These are phyloP conservation scores for Typhlomys cinereus DNA, from an alignment of 2,113 vertebrate species.

Conservation along the genomic window DNA sequence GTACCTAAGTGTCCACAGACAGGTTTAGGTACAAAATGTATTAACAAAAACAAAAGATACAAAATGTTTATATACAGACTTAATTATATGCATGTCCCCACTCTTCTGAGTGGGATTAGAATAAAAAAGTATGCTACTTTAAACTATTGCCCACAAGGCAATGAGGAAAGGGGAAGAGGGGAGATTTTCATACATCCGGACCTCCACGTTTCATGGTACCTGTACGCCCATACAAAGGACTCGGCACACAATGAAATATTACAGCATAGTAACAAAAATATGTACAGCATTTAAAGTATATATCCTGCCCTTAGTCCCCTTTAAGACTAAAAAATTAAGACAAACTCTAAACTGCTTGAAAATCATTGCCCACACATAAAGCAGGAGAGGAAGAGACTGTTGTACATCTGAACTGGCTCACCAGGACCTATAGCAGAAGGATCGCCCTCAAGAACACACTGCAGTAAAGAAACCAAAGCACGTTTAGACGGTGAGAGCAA, in stretches of 20 bases:
- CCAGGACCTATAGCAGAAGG: neutral
- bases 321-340: neutral
- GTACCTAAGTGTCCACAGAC: constrained; percentile 56
- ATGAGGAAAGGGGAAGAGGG: constrained; percentile 57
- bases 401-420: neutral
- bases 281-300: constrained; percentile 20
- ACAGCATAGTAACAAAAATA: constrained; percentile 37
- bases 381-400: neutral
- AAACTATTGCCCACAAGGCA: constrained; percentile 59
- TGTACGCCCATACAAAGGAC: neutral
- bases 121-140: constrained; percentile 15
- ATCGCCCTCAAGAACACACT: neutral
- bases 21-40: constrained; percentile 67
- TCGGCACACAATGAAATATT: constrained; percentile 45
- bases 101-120: neutral
- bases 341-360: neutral
- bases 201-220: constrained; percentile 50
- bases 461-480: neutral
- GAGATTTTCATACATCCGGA: constrained; percentile 68
- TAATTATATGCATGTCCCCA: constrained; percentile 27
- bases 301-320: neutral
- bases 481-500: neutral
- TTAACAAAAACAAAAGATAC: constrained; percentile 31
- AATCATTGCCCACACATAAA: constrained; percentile 19
- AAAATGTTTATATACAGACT: constrained; percentile 63